Evolutionary conservation across 2,797 vertebrate species (phyloP).

Genomic region (Sebastes kiyomatsui): DNA sequence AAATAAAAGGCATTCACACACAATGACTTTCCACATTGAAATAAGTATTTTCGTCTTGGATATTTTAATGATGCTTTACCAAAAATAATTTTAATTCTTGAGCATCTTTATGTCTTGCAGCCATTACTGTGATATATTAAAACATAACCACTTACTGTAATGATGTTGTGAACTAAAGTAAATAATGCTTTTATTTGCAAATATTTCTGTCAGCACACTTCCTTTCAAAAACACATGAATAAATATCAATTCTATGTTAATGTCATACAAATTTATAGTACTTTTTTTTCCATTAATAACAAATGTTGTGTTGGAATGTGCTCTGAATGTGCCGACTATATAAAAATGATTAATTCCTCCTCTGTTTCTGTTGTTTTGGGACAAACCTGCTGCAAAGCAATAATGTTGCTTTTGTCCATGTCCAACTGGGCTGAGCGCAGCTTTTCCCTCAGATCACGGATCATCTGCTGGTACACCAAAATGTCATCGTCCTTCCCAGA

Average conservation of each 20-base stretch:
- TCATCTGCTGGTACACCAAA: conserved; percentile 91
- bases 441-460: conserved; percentile 89
- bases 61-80: not conserved
- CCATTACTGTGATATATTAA: not conserved
- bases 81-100: not conserved
- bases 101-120: not conserved
- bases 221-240: not conserved
- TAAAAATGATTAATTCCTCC: not conserved
- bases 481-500: conserved; percentile 94
- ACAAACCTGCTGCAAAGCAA: conserved; percentile 92
- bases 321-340: not conserved
- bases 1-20: not conserved
- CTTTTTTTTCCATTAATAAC: not conserved
- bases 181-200: not conserved
- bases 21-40: not conserved
- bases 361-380: not conserved
- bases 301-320: not conserved
- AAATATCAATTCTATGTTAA: not conserved
- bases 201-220: not conserved
- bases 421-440: conserved; percentile 89
- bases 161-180: not conserved
- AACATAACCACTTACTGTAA: not conserved
- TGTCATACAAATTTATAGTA: not conserved
- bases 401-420: conserved; percentile 90
- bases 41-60: not conserved